A percentile compares a stretch with the other conserved stretches of the same genome.
Conservation (phyloP, 2,797 vertebrate genomes). For the Podargus strigoides region DNA sequence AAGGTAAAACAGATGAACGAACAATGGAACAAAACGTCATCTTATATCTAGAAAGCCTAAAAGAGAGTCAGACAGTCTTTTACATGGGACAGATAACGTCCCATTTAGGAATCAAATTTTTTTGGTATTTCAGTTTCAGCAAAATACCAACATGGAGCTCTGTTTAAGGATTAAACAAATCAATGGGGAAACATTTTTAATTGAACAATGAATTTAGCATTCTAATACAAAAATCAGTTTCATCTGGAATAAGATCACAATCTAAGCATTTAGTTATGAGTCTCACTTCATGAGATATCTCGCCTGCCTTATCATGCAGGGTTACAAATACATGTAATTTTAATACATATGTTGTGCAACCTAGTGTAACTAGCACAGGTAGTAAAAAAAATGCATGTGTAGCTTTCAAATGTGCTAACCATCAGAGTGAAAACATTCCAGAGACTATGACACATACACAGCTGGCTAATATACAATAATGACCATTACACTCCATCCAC, state of each 20-base stretch:
- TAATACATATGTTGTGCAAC: not conserved
- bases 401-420: not conserved
- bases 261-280: not conserved
- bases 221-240: not conserved
- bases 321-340: not conserved
- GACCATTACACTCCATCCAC: not conserved
- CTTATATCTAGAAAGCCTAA: not conserved
- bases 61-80: not conserved
- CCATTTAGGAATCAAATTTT: not conserved
- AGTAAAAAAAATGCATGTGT: not conserved
- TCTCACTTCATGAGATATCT: not conserved
- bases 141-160: not conserved
- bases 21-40: not conserved
- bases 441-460: not conserved
- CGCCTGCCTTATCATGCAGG: not conserved
- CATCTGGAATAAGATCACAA: not conserved
- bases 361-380: not conserved
- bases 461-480: not conserved
- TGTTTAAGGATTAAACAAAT: not conserved
- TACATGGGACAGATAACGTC: not conserved
- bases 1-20: not conserved
- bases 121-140: not conserved
- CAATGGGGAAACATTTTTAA: not conserved
- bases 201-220: not conserved
- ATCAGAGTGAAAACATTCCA: not conserved